Conservation (phyloP, 2,797 vertebrate species). For the Danio aesculapii region DNA sequence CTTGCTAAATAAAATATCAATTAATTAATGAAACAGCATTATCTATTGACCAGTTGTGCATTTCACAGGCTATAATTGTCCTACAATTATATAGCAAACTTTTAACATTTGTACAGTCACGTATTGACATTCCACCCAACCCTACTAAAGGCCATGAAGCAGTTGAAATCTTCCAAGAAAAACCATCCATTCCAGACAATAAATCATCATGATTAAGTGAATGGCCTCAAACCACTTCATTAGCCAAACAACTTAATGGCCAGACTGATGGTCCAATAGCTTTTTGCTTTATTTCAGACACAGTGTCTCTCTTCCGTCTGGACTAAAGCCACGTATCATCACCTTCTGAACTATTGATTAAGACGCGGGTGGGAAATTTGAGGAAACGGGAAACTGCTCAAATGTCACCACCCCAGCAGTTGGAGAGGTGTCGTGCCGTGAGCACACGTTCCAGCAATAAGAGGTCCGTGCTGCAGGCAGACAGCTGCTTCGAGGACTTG, state of each 20-base stretch:
- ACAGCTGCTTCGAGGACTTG: slow-evolving; percentile 36
- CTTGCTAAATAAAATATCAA: background rate
- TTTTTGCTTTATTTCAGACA: slow-evolving; percentile 16
- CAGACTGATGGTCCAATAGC: background rate
- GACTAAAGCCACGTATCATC: slow-evolving; percentile 27
- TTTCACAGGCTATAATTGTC: no score
- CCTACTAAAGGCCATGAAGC: background rate
- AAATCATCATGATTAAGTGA: slow-evolving; percentile 29
- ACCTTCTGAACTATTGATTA: slow-evolving; percentile 51
- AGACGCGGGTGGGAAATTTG: slow-evolving; percentile 49
- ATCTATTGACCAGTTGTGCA: no score
- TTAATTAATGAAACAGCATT: no score
- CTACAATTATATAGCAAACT: background rate
- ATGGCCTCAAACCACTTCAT: slow-evolving; percentile 20
- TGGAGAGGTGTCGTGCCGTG: background rate
- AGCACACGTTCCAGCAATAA: slow-evolving; percentile 5
- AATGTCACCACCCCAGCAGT: slow-evolving; percentile 23
- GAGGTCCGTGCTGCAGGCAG: slow-evolving; percentile 8
- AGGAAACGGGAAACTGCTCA: slow-evolving; percentile 50
- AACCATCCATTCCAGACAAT: background rate
- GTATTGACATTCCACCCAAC: background rate
- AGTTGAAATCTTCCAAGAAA: slow-evolving; percentile 11
- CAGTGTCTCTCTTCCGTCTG: slow-evolving; percentile 11
- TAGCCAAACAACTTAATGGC: slow-evolving; percentile 29
- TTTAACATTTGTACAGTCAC: background rate